These are phyloP conservation scores for Lobophora halterata DNA, from an alignment of 2,888 invertebrate species.

Conservation along the genomic window DNA sequence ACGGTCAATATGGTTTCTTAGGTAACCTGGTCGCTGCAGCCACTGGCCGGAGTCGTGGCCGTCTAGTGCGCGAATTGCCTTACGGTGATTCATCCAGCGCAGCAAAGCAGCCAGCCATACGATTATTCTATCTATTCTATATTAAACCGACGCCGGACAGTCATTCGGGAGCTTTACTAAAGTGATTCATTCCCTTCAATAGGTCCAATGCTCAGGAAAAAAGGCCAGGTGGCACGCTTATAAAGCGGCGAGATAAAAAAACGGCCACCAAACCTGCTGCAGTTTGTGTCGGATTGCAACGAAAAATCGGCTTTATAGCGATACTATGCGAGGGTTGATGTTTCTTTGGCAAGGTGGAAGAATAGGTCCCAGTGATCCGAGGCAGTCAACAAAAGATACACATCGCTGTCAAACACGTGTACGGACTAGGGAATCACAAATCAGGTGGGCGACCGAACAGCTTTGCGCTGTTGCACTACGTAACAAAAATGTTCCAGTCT, in stretches of 20 bases:
- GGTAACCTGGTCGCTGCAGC: no score
- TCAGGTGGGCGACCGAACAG: constrained; percentile 58
- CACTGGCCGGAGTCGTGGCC: no score
- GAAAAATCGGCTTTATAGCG: constrained; percentile 49
- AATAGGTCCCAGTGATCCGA: constrained; percentile 55
- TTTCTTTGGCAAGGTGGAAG: constrained; percentile 44
- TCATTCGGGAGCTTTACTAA: constrained; percentile 50
- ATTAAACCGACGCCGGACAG: constrained; percentile 41
- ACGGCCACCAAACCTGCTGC: constrained; percentile 53
- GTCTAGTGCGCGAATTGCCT: no score
- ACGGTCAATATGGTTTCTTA: no score
- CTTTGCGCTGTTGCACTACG: constrained; percentile 40
- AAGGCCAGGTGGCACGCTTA: constrained; percentile 74
- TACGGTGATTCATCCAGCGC: constrained; percentile 43
- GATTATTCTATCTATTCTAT: constrained; percentile 32
- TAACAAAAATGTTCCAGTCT: constrained; percentile 41
- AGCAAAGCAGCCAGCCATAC: constrained; percentile 42
- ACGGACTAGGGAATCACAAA: constrained; percentile 55
- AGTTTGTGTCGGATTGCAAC: constrained; percentile 30
- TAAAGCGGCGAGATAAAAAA: constrained; percentile 62
- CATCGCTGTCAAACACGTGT: constrained; percentile 72
- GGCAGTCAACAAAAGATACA: constrained; percentile 58
- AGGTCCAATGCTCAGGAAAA: constrained; percentile 64
- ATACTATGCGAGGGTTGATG: constrained; percentile 45
- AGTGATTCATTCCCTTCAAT: constrained; percentile 68